These are phyloP conservation scores for Plagiodera versicolora DNA, from an alignment of 2,888 invertebrate species.

Conservation along the genomic window DNA sequence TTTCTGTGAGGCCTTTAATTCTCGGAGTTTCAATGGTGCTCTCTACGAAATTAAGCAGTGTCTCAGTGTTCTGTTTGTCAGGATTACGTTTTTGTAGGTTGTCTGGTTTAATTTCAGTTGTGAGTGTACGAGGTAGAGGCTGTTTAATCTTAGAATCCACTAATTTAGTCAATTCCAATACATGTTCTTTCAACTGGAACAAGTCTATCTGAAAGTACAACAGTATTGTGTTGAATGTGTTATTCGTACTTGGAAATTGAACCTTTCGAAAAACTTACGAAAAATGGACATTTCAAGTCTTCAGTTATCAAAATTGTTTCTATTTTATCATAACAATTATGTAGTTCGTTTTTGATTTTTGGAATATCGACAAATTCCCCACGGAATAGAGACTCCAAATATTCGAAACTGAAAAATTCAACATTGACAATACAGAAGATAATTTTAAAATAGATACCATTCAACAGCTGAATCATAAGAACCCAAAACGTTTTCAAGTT, in stretches of 20 bases:
- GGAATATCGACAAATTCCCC: constrained; percentile 9
- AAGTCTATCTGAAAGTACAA: constrained; percentile 22
- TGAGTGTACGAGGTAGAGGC: background rate
- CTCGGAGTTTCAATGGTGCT: constrained; percentile 40
- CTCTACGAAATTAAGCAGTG: constrained; percentile 13
- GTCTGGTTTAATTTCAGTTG: background rate
- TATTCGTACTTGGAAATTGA: background rate
- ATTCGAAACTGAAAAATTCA: constrained; percentile 21
- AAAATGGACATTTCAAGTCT: constrained; percentile 15
- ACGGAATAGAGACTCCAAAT: constrained; percentile 19
- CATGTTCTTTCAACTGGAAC: constrained; percentile 18
- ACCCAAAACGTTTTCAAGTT: constrained; percentile 4
- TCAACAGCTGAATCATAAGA: constrained; percentile 18
- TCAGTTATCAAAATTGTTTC: constrained; percentile 18
- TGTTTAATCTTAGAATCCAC: constrained; percentile 12
- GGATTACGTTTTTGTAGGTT: background rate
- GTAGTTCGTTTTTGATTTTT: constrained; percentile 13
- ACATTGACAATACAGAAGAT: background rate
- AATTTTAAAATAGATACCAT: constrained; percentile 13
- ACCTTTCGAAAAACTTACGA: constrained; percentile 5
- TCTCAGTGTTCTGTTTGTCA: constrained; percentile 7
- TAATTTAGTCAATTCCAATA: constrained; percentile 11
- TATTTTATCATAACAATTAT: constrained; percentile 19
- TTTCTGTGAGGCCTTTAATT: constrained; percentile 52
- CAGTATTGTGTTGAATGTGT: background rate